These are phyloP conservation scores for Xestia ashworthii DNA, from an alignment of 2,888 invertebrate species.

Conservation along the genomic window DNA sequence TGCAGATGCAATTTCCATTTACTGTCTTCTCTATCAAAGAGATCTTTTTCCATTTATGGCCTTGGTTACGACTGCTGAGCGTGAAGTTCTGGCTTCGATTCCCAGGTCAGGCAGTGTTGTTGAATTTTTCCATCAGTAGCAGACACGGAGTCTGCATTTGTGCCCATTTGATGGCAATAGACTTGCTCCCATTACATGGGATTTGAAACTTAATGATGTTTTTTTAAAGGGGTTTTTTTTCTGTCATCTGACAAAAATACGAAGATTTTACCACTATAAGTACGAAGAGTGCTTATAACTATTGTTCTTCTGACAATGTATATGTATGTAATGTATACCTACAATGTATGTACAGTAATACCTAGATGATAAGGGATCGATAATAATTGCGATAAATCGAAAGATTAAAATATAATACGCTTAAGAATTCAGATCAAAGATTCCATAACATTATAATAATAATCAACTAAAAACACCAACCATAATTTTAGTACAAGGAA, in stretches of 20 bases:
- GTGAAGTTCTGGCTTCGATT: not conserved
- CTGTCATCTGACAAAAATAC: not conserved
- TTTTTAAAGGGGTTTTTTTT: not conserved
- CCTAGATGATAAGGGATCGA: not conserved
- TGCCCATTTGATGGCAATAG: not conserved
- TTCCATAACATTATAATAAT: conserved; percentile 14
- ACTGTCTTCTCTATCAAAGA: not conserved
- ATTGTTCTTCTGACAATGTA: no score
- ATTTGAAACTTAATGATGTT: no score
- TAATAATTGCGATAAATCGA: conserved; percentile 11
- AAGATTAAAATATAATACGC: conserved; percentile 12
- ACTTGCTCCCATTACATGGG: no score
- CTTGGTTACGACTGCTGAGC: not conserved
- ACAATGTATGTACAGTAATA: not conserved
- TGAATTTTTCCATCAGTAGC: not conserved
- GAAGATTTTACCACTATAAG: not conserved
- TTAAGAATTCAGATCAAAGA: conserved; percentile 9
- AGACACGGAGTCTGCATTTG: not conserved
- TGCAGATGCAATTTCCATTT: not conserved
- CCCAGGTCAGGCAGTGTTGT: not conserved
- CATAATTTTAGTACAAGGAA: conserved; percentile 65
- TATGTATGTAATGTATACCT: not conserved
- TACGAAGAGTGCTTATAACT: not conserved
- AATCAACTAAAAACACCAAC: conserved; percentile 17
- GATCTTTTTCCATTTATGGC: not conserved